Evolutionary conservation across 2,113 vertebrate species (phyloP), one percentile per base, ranked within the genome.

Genomic region (Callipepla californica): DNA sequence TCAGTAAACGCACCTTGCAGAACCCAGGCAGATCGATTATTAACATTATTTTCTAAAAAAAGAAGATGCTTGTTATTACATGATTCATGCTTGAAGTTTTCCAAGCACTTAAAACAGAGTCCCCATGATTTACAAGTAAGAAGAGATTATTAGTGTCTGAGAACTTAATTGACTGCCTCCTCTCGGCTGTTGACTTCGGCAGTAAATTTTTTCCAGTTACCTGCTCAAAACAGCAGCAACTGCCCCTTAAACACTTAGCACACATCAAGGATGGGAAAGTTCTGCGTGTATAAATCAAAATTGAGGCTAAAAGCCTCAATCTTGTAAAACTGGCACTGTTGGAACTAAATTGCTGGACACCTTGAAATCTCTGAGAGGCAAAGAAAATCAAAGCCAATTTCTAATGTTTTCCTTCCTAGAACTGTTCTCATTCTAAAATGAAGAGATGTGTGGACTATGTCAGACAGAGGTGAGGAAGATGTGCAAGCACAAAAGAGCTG

Each of bases 1-100:
- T 87, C 85, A 66, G 88, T 88, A 92, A 47, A 36, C 68, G 57
- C 21, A 92, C 45, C 57, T 88, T 70, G 61, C 3, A 2, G 48
- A 73, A 80, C 93, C n/a, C 58, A 94, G 80, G 73, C 45, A 92
- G 55, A 38, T 96, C 83, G 91, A 93, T 95, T 94, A 88, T 93
- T 90, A 59, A 85, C 47, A 88, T 67, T 70, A 90, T 89, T 95
- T 96, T 85, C 78, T 82, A 74, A 91, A 80, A 91, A 89, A 87
- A 58, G 63, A 83, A 77, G 44, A 57, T 0, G 0, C 68, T 73
- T 70, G 26, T 80, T 87, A 77, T 72, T 85, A 55, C 38, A 48
- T 74, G 89, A 93, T 63, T 89, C 53, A 75, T 51, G 32, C 81
- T 51, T 85, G 67, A 82, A 87, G 79, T 87, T 95, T 95, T 92